These are phyloP conservation scores for Yponomeuta sedellus DNA, from an alignment of 2,888 invertebrate species.

Conservation along the genomic window DNA sequence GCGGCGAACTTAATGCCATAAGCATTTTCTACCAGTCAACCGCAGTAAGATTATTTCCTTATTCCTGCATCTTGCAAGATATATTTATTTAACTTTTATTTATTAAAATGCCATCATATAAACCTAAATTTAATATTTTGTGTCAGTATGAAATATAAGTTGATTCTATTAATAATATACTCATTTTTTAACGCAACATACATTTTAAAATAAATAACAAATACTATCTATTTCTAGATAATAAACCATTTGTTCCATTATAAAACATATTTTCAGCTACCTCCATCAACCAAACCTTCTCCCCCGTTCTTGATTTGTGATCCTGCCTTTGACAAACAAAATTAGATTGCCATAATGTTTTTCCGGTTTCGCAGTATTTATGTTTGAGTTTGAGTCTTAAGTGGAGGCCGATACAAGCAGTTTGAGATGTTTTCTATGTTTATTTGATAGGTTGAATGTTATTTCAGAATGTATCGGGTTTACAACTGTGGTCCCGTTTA, in stretches of 20 bases:
- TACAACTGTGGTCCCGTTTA: background rate
- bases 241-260: background rate
- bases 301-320: background rate
- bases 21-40: too few species aligned
- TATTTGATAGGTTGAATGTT: conserved; percentile 10
- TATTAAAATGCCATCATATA: too few species aligned
- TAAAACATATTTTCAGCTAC: background rate
- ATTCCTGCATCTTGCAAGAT: too few species aligned
- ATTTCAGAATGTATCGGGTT: background rate
- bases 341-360: conserved; percentile 70
- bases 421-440: conserved; percentile 14
- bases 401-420: conserved; percentile 7
- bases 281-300: background rate
- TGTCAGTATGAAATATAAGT: too few species aligned
- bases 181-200: too few species aligned
- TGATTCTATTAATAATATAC: too few species aligned
- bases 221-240: too few species aligned
- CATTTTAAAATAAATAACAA: too few species aligned
- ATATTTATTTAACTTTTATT: too few species aligned
- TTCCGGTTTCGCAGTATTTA: conserved; percentile 51
- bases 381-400: conserved; percentile 18
- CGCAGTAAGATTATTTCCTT: too few species aligned
- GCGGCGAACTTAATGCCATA: too few species aligned
- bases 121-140: too few species aligned
- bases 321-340: conserved; percentile 62